These are phyloP conservation scores for Poecilia gillii DNA, from an alignment of 2,797 vertebrate genomes.

Conservation along the genomic window DNA sequence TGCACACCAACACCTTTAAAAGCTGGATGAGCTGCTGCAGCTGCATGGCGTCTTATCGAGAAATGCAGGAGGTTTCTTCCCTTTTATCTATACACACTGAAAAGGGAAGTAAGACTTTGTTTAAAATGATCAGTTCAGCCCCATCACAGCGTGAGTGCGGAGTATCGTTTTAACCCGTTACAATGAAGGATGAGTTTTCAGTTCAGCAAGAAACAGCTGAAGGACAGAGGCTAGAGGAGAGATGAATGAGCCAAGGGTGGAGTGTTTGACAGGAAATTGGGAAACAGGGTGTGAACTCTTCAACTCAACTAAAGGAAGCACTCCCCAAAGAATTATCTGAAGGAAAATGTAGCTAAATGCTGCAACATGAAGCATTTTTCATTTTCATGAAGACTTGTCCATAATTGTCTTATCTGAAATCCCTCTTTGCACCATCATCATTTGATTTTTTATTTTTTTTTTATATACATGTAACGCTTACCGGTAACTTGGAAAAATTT, in stretches of 20 bases:
- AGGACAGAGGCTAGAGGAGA: not conserved
- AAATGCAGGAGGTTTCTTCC: slow-evolving; percentile 56
- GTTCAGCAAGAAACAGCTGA: not conserved
- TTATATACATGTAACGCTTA: not conserved
- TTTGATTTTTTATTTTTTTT: too few species aligned
- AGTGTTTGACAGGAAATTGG: not conserved
- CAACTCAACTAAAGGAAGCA: not conserved
- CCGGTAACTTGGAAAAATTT: not conserved
- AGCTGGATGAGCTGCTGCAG: slow-evolving; percentile 27
- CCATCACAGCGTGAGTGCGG: too few species aligned
- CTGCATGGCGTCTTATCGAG: slow-evolving; percentile 43
- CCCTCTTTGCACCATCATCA: too few species aligned
- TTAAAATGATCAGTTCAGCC: not conserved
- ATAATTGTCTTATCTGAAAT: too few species aligned
- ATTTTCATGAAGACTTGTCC: too few species aligned
- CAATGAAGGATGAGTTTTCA: not conserved
- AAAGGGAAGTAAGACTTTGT: slow-evolving; percentile 48
- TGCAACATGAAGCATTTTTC: not conserved
- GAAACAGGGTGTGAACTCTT: not conserved
- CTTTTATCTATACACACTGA: slow-evolving; percentile 27
- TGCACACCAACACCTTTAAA: slow-evolving; percentile 31
- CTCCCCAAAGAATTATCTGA: not conserved
- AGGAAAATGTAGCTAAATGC: not conserved
- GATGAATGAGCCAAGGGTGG: not conserved
- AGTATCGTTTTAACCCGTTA: not conserved